These are phyloP conservation scores for Progne subis DNA, from an alignment of 2,113 vertebrate species.

Conservation along the genomic window DNA sequence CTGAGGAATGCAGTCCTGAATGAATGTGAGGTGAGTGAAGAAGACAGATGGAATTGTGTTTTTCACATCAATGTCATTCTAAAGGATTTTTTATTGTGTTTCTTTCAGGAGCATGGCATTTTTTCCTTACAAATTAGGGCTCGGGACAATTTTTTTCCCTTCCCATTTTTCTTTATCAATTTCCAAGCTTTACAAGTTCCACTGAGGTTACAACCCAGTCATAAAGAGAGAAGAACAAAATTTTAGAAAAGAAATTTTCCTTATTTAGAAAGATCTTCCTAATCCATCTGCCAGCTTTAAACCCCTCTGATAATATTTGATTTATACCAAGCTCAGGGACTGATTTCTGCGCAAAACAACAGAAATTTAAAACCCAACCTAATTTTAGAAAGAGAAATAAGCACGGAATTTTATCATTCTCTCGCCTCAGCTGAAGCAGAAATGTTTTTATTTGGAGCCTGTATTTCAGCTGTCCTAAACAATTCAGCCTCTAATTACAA, in stretches of 20 bases:
- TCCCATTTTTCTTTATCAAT: not conserved
- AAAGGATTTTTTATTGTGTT: not conserved
- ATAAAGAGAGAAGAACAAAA: not conserved
- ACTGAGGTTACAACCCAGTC: not conserved
- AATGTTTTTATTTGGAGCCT: not conserved
- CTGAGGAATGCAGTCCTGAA: not conserved
- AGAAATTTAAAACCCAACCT: not conserved
- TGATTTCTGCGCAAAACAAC: not conserved
- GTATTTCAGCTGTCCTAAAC: not conserved
- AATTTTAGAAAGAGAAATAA: not conserved
- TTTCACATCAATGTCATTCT: rapidly evolving
- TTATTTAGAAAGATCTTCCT: not conserved
- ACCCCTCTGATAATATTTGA: rapidly evolving
- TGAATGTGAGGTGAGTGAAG: not conserved
- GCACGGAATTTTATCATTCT: not conserved
- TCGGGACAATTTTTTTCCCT: not conserved
- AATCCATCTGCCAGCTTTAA: not conserved
- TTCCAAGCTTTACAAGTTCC: not conserved
- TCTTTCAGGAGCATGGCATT: not conserved
- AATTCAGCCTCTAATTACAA: not conserved
- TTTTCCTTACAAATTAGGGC: not conserved
- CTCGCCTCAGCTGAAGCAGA: not conserved
- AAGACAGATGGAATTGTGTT: not conserved
- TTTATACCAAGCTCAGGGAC: not conserved
- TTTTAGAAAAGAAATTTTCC: not conserved